Evolutionary conservation across 2,888 invertebrate species (phyloP).

Genomic region (Leptinotarsa juncta): DNA sequence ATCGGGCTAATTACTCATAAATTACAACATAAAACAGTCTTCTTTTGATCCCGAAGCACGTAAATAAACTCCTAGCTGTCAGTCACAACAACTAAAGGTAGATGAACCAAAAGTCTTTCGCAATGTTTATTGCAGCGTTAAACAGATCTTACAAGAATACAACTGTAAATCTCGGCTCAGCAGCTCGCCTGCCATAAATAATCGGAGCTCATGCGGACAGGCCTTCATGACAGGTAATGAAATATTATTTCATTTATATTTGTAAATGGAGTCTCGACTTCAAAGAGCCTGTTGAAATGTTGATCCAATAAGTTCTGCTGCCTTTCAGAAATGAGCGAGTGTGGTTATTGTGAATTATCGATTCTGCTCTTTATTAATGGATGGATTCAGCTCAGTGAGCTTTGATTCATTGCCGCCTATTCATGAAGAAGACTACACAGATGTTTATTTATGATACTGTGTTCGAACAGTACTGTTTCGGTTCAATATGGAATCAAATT

Average conservation of each 20-base stretch:
- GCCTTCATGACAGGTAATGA: constrained; percentile 27
- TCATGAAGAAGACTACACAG: neutral
- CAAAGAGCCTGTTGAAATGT: constrained; percentile 28
- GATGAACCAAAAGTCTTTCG: constrained; percentile 59
- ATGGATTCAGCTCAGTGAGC: neutral
- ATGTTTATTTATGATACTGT: neutral
- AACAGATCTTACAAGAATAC: constrained; percentile 59
- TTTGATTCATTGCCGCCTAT: neutral
- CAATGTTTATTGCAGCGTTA: constrained; percentile 58
- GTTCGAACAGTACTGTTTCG: neutral
- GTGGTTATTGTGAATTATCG: constrained; percentile 19
- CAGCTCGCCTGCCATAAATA: constrained; percentile 59
- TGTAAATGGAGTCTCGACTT: constrained; percentile 23
- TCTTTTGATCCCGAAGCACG: constrained; percentile 61
- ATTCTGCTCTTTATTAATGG: constrained; percentile 12
- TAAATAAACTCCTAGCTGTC: constrained; percentile 62
- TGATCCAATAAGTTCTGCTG: constrained; percentile 25
- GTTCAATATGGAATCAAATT: no score
- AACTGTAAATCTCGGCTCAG: constrained; percentile 59
- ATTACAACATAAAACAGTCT: constrained; percentile 63
- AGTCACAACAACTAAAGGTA: constrained; percentile 61
- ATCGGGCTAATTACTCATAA: constrained; percentile 62
- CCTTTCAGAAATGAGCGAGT: constrained; percentile 20
- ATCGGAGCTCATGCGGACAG: constrained; percentile 49
- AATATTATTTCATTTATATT: constrained; percentile 29